Evolutionary conservation across 2,888 invertebrate species (phyloP).

Genomic region (Platycheirus rosarum): DNA sequence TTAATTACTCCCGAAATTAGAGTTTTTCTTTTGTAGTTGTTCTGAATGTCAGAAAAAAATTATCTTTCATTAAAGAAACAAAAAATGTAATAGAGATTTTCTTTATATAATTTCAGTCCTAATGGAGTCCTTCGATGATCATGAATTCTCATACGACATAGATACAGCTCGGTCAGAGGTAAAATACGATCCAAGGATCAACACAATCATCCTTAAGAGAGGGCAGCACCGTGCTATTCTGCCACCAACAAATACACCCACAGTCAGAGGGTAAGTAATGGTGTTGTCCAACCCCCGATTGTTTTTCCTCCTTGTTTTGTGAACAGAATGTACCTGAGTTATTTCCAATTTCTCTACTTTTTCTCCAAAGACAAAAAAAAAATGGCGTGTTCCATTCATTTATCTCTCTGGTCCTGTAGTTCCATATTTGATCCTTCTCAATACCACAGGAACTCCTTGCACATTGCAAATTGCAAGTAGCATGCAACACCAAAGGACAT

Average conservation of each 20-base stretch:
- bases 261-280: constrained; percentile 81
- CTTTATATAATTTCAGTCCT: constrained; percentile 76
- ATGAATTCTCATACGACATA: constrained; percentile 81
- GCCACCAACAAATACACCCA: constrained; percentile 81
- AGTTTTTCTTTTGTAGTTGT: too few relatives aligned
- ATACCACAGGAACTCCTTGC: constrained; percentile 17
- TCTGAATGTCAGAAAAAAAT: too few relatives aligned
- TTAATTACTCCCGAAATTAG: too few relatives aligned
- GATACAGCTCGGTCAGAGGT: constrained; percentile 82
- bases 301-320: neutral
- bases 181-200: constrained; percentile 81
- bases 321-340: neutral
- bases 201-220: constrained; percentile 77
- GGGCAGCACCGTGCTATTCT: constrained; percentile 81
- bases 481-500: neutral
- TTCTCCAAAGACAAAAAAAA: neutral
- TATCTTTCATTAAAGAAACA: too few relatives aligned
- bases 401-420: neutral
- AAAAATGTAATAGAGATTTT: too few relatives aligned
- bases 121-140: constrained; percentile 81
- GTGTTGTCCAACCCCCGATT: too few relatives aligned
- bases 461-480: too few relatives aligned
- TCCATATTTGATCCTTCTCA: constrained; percentile 47
- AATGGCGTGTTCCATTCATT: constrained; percentile 16
- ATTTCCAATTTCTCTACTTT: constrained; percentile 5